Base-by-base conservation (phyloP, 2,113 vertebrate species). In the Engystomops pustulosus region DNA sequence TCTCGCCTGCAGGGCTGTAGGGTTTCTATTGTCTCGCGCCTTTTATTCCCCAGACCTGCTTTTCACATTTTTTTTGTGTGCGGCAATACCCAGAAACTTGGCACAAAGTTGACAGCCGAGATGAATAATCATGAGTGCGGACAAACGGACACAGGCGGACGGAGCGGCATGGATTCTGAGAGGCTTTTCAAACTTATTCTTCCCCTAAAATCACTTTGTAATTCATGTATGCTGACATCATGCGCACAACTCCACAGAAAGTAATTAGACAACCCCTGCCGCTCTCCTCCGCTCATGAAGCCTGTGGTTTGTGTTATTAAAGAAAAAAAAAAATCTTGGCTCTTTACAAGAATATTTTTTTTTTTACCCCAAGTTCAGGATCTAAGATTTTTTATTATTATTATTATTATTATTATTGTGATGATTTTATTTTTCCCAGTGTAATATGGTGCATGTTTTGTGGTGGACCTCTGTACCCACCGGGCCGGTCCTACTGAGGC, bases 181-280 rank as follows among this genome's bases (percentile, higher is more conserved):
- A 69, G 47, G 79, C 25, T 80, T 85, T 85, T 85, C 68, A 83
- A 4, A 83, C 34, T 78, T 68, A 20, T 81, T 86, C 18, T 86
- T 88, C 65, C 84, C 72, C 86, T 20, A 86, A 79, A 0, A 17
- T 58, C 80, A 84, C 79, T 88, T 75, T 15, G 0, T 77, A 30
- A 1, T 87, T 68, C 15, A 85, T 79, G 79, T 87, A 67, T 80
- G 18, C 55, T 55, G 51, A 6, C 23, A 84, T 80, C 70, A 79
- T 23, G 7, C 32, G 17, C 45, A 70, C 23, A 71, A 51, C 87
- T 71, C 14, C 80, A 45, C 8, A 80, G 51, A 80, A 86, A 36
- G 67, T 81, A 85, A 68, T 87, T 88, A 6, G 45, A 84, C 82
- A 38, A 77, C 82, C 82, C 82, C 82, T 85, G 83, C 5, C 80